These are phyloP conservation scores for Caenorhabditis drosophilae DNA, from an alignment of 2,888 invertebrate species.

Conservation along the genomic window DNA sequence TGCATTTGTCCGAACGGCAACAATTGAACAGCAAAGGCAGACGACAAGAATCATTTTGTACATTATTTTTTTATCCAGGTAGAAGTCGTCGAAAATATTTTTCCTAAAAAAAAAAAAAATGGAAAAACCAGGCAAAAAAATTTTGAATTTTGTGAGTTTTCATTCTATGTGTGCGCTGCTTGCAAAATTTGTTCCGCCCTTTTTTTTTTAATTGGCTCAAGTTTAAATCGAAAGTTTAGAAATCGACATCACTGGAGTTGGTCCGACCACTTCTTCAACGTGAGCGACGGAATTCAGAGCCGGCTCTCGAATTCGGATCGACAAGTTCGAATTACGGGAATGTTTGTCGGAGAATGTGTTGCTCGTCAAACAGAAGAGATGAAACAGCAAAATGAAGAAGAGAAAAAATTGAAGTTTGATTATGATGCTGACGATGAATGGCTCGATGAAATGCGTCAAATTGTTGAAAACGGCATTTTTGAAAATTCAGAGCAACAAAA, in stretches of 20 bases:
- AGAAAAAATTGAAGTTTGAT: conserved; percentile 4
- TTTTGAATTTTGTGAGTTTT: too few species aligned
- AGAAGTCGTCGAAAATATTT: too few species aligned
- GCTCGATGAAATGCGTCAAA: conserved; percentile 3
- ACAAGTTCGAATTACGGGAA: not conserved
- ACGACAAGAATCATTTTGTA: conserved; percentile 1
- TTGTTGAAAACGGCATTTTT: not conserved
- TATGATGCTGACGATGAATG: conserved; percentile 6
- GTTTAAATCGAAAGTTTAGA: too few species aligned
- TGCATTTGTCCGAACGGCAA: not conserved
- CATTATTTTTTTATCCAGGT: not conserved
- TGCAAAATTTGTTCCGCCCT: not conserved
- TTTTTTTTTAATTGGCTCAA: too few species aligned
- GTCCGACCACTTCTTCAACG: not conserved
- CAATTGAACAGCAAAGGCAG: conserved; percentile 1
- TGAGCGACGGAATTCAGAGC: conserved; percentile 1
- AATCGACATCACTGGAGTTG: not conserved
- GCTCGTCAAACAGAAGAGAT: not conserved
- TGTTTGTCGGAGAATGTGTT: conserved; percentile 2
- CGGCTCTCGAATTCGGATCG: conserved; percentile 2
- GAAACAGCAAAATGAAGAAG: conserved; percentile 1
- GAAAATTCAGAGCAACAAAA: not conserved
- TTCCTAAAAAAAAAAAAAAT: not conserved
- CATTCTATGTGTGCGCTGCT: too few species aligned
- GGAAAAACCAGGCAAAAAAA: too few species aligned